Base-by-base conservation (phyloP, 2,888 invertebrate genomes). In the Morpho achilles region DNA sequence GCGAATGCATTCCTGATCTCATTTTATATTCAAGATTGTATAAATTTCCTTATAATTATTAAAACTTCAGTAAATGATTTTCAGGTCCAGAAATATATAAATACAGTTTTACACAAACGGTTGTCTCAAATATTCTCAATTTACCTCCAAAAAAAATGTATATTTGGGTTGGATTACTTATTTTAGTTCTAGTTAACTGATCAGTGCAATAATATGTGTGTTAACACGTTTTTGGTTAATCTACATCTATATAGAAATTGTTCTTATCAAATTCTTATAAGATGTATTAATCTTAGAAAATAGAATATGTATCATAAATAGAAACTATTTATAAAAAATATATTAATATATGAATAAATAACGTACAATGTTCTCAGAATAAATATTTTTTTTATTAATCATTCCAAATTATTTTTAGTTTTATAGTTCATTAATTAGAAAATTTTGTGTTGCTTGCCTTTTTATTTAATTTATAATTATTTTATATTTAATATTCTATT, bases 291-390 rank as follows among this genome's bases (percentile, higher is more conserved):
- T 72, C 65, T 70, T 80, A 79, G 78, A 74, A 73, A 70, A 70
- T 75, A 76, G 81, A 80, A 77, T 78, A 41, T 76, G 73, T 76
- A 45, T 71, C 71, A 73, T 69, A 68, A 73, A 80, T 80, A 74
- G 73, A 75, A 77, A 71, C 79, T 82, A 69, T 83, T 84, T 83
- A 83, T 84, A 82, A 79, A 76, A 74, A 75, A 82, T 82, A 82
- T 79, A 77, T 79, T 82, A 85, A 84, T 85, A 83, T 83, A 84
- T 83, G 72, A 79, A 73, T 75, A 77, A 79, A 80, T 77, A 80
- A 74, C 72, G 76, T 80, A 76, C 52, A 58, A 53, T 75, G 77
- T 84, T 82, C 77, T 80, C 74, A 73, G 70, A 73, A 67, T 63
- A 53, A 62, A 64, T 69, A 67, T 71, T 63, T 64, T 67, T 68